These are phyloP conservation scores for Anolis sagrei DNA, from an alignment of 2,113 vertebrate genomes.

Conservation along the genomic window DNA sequence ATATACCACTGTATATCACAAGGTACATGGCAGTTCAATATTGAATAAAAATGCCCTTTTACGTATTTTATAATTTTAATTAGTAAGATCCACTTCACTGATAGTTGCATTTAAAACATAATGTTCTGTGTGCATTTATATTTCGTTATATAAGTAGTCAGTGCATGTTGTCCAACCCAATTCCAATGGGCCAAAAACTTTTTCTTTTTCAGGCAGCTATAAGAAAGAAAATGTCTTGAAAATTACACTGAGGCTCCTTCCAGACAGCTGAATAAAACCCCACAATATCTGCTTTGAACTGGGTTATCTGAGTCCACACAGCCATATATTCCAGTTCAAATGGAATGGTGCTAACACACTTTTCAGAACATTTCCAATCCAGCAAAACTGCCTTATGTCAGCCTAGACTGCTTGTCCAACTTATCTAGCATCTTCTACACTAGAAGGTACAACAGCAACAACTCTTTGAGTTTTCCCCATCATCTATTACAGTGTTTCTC, in stretches of 20 bases:
- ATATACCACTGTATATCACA: too few relatives aligned
- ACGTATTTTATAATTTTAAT: conserved; percentile 76
- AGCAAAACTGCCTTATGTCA: neutral
- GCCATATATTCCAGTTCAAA: too few relatives aligned
- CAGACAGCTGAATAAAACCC: too few relatives aligned
- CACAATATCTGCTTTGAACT: too few relatives aligned
- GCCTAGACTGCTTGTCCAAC: neutral
- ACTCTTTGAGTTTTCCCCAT: neutral
- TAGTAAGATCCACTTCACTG: conserved; percentile 74
- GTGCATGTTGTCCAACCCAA: conserved; percentile 76
- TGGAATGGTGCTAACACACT: neutral
- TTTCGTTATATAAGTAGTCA: conserved; percentile 81
- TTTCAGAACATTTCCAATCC: neutral
- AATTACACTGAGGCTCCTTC: too few relatives aligned
- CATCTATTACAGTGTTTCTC: too few relatives aligned
- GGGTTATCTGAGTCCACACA: too few relatives aligned
- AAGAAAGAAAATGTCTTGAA: conserved; percentile 48
- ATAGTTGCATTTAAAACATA: conserved; percentile 67
- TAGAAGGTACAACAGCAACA: neutral
- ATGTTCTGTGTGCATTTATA: conserved; percentile 74
- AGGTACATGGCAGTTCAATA: conserved; percentile 65
- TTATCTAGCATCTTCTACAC: neutral
- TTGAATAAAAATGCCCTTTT: conserved; percentile 74
- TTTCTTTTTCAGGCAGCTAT: conserved; percentile 78
- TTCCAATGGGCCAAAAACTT: conserved; percentile 84